Base-by-base conservation (phyloP, 1,140 invertebrate genomes). In the Eriosoma lanigerum region DNA sequence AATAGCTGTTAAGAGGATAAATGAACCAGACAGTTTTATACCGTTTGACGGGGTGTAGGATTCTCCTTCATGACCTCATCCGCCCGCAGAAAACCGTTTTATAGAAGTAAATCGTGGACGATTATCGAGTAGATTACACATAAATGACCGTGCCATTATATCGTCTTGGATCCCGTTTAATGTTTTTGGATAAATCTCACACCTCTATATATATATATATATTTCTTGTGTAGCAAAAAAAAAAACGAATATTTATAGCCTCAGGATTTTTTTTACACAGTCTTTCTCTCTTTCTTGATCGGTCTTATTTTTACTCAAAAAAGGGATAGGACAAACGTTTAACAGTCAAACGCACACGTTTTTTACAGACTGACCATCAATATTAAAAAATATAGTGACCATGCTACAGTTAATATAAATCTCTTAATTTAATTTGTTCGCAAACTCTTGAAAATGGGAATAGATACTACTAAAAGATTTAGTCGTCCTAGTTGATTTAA, bases 101-200 rank as follows among this genome's bases (percentile, higher is more conserved):
- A 38, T 38, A 54, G 29, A 54, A 73, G 70, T 73, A 73, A 73
- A 73, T 73, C 26, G 70, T 32, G 70, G 26, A 73, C 70, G 70
- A 73, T 73, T 73, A 73, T 73, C 70, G 70, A 73, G 52, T 56
- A 73, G 70, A 73, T 73, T 73, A 56, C 50, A 73, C 70, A 50
- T 73, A 73, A 73, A 73, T 56, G 70, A 26, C n/a, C n/a, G 48
- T 73, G 70, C 26, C 70, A 38, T 73, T 73, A 68, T 68, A 73
- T 52, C 50, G 70, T 54, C 70, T 29, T 56, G n/a, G 52, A 73
- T 54, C 70, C 70, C 70, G 15, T 73, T 73, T 73, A 73, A 73
- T 73, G 70, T 73, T 54, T 73, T 73, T 38, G 70, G 70, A 73
- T 73, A 73, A 73, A 73, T 73, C 70, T 73, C 70, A 32, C 46